These are phyloP conservation scores for Pogona vitticeps DNA, from an alignment of 2,113 vertebrate species.

Conservation along the genomic window DNA sequence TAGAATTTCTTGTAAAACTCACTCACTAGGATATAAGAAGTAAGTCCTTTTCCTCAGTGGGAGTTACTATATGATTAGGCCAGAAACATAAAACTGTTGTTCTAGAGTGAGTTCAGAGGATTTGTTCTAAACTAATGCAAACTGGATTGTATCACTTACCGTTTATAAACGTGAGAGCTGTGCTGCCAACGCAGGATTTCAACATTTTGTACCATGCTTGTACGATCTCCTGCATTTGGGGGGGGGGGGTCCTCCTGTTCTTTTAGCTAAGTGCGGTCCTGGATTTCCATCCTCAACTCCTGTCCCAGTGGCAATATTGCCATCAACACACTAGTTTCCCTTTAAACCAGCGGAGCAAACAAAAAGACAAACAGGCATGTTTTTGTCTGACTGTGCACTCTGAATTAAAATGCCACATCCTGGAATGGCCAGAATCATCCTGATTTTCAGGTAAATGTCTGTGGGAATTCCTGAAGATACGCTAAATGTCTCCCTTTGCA, in stretches of 20 bases:
- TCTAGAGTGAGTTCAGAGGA: neutral
- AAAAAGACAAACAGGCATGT: conserved; percentile 5
- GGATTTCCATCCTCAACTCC: neutral
- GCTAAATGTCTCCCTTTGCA: conserved; percentile 50
- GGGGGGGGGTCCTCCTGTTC: neutral
- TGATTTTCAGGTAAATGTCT: conserved; percentile 50
- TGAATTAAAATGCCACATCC: neutral
- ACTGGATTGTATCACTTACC: neutral
- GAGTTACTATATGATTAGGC: neutral
- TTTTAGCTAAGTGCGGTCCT: neutral
- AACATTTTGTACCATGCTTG: neutral
- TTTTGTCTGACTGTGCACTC: neutral
- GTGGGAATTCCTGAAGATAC: conserved; percentile 43
- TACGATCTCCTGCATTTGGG: neutral
- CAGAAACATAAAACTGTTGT: neutral
- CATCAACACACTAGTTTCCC: neutral
- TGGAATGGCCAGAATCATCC: conserved; percentile 33
- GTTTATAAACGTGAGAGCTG: neutral
- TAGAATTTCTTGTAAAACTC: neutral
- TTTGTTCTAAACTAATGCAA: neutral
- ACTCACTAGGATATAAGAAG: neutral
- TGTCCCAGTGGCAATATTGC: neutral
- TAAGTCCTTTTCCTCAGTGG: neutral
- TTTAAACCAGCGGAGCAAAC: neutral
- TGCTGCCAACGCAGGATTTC: neutral